These are phyloP conservation scores for Argynnis bischoffii DNA, from an alignment of 2,888 invertebrate genomes.

Conservation along the genomic window DNA sequence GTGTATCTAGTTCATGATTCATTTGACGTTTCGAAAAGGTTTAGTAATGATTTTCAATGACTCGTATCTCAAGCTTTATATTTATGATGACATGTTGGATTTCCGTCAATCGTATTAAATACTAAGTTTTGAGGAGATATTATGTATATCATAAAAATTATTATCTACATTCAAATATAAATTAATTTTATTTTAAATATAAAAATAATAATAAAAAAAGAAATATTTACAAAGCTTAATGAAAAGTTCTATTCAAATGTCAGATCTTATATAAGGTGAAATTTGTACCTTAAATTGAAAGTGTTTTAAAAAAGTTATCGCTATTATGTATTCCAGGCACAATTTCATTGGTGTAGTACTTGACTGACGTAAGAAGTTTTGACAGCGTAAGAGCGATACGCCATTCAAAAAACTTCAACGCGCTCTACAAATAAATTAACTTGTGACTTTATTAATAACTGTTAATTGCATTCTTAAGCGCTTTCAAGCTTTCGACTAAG, in stretches of 20 bases:
- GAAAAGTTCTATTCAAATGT: neutral
- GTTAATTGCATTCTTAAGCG: no score
- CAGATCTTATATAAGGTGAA: slow-evolving; percentile 11
- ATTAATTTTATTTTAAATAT: neutral
- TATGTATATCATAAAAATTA: neutral
- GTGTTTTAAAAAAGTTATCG: neutral
- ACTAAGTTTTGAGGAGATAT: neutral
- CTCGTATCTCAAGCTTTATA: slow-evolving; percentile 24
- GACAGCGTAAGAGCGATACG: slow-evolving; percentile 7
- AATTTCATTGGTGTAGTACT: slow-evolving; percentile 5
- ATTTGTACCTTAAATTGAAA: slow-evolving; percentile 17
- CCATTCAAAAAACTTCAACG: slow-evolving; percentile 18
- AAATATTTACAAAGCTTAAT: slow-evolving; percentile 1
- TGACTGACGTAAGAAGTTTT: slow-evolving; percentile 16
- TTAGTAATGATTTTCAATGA: slow-evolving; percentile 33
- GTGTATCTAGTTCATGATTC: slow-evolving; percentile 40
- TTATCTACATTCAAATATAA: neutral
- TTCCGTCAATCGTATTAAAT: slow-evolving; percentile 12
- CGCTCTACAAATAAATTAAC: slow-evolving; percentile 4
- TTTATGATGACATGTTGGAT: slow-evolving; percentile 26
- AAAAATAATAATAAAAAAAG: neutral
- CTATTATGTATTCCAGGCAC: slow-evolving; percentile 7
- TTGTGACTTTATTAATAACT: neutral
- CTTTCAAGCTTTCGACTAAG: no score
- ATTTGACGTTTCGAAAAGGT: slow-evolving; percentile 35